Evolutionary conservation across 23 tunicate genomes (phyloP), one percentile per base, ranked within the genome.

Genomic region (Phallusia fumigata): DNA sequence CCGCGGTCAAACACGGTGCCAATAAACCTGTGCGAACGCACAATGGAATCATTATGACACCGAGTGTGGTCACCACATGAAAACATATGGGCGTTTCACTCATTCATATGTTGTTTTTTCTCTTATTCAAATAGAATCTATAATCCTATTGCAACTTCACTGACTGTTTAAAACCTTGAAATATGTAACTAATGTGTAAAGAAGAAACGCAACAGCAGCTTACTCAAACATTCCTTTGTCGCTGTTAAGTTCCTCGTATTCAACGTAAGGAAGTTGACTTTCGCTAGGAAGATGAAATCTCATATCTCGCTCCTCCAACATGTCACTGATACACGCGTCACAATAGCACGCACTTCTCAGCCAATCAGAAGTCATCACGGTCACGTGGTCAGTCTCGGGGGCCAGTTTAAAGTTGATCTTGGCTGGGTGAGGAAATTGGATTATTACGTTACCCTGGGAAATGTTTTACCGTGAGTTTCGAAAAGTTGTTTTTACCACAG

Each of bases 1-100:
- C 86, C 86, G 13, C 74, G 64, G 35, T 83, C 79, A 35, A 83
- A 83, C 0, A 83, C 36, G 2, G 28, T 49, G 10, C 44, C 72
- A 13, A 83, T 44, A 12, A 83, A 21, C 18, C 86, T 83, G 36
- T 5, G 5, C 47, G 10, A 40, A 40, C 47, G 47, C 47, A 40
- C 47, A 40, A 40, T 40, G 10, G 10, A 5, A 40, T 10, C 47
- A 40, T 40, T 40, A 40, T 40, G 47, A 3, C 47, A n/a, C n/a
- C n/a, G n/a, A n/a, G n/a, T n/a, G n/a, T n/a, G n/a, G 47, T 40
- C 47, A 40, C 10, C 5, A 40, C 47, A 40, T 40, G 10, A 40
- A 40, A 5, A 10, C 8, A 40, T 40, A 10, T 40, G 47, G 10
- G 10, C 10, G 47, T 40, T 40, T 40, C 47, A 5, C 47, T 3